phyloP scores from a whole-genome alignment of 2,113 vertebrate species.

The Oryzias curvinotus region DNA sequence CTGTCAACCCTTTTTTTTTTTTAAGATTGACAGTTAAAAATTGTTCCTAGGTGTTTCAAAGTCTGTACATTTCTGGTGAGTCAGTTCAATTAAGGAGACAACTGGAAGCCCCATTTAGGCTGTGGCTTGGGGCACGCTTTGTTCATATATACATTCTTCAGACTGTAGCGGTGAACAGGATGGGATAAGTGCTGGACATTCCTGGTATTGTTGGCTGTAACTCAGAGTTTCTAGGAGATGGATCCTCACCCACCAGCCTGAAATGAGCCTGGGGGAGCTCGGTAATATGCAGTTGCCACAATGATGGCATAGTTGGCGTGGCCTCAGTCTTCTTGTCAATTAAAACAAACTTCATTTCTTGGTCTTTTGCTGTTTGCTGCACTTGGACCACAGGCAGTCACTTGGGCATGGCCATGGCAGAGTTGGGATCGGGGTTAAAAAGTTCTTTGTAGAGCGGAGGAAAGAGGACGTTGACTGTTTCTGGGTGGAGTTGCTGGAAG shows the following conservation, averaged over 20 bases:
- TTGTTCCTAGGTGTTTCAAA: constrained; percentile 68
- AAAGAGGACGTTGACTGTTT: constrained; percentile 97
- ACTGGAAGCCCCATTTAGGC: constrained; percentile 78
- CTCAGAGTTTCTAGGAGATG: constrained; percentile 59
- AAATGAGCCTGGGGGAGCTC: constrained; percentile 34
- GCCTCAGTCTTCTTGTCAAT: constrained; percentile 18
- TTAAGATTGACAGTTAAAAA: constrained; percentile 68
- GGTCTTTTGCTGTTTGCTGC: constrained; percentile 38
- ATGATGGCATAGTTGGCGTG: constrained; percentile 19
- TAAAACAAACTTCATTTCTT: constrained; percentile 31
- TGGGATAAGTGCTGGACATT: constrained; percentile 98
- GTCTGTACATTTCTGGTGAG: constrained; percentile 86
- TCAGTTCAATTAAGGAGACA: constrained; percentile 59
- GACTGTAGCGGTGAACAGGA: constrained; percentile 99
- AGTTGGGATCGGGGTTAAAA: constrained; percentile 95
- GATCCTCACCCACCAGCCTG: constrained; percentile 39
- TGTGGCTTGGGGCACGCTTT: constrained; percentile 77
- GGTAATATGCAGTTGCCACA: constrained; percentile 46
- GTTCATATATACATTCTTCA: constrained; percentile 98
- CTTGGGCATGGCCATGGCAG: constrained; percentile 89
- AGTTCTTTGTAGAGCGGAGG: constrained; percentile 99
- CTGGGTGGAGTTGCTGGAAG: constrained; percentile 98
- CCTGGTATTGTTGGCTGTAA: constrained; percentile 91
- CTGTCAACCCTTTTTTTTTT: constrained; percentile 66
- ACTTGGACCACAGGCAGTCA: constrained; percentile 78